Percentiles rank a stretch among this genome's conserved stretches.
Evolutionary conservation across 1,140 invertebrate genomes (phyloP).

Genomic region (Hestina assimilis): DNA sequence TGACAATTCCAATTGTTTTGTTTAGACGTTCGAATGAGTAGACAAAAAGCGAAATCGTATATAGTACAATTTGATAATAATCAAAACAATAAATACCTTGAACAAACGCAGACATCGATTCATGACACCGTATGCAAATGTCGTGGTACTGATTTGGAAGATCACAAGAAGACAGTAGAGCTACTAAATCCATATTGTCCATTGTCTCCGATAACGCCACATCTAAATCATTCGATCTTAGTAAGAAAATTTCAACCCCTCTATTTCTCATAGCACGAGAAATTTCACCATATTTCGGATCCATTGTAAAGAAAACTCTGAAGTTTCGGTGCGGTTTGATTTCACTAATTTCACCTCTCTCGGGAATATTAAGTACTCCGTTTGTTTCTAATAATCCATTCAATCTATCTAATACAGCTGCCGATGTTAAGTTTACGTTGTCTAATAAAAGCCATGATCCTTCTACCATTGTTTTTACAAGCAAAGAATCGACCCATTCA

Average conservation of each 20-base stretch:
- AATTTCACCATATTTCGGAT: conserved; percentile 96
- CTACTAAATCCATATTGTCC: conserved; percentile 66
- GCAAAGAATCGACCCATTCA: conserved; percentile 97
- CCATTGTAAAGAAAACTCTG: conserved; percentile 95
- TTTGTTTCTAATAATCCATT: conserved; percentile 97
- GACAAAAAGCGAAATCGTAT: too few relatives aligned
- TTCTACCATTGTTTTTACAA: conserved; percentile 91
- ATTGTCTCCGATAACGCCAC: conserved; percentile 55
- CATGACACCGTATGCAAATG: conserved; percentile 61
- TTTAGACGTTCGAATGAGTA: neutral
- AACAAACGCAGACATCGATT: conserved; percentile 65
- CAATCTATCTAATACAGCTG: conserved; percentile 96
- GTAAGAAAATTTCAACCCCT: conserved; percentile 94
- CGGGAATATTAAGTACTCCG: conserved; percentile 93
- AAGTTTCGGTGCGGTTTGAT: conserved; percentile 95
- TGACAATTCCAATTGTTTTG: too few relatives aligned
- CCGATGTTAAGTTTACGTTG: conserved; percentile 97
- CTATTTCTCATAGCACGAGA: conserved; percentile 99
- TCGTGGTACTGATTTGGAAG: conserved; percentile 58
- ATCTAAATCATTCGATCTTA: conserved; percentile 55
- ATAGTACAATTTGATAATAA: neutral
- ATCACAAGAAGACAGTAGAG: conserved; percentile 60
- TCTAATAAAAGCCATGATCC: conserved; percentile 96
- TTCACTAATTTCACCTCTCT: conserved; percentile 89
- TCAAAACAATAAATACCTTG: conserved; percentile 51